Base-by-base conservation (phyloP, 2,888 invertebrate genomes). In the Lycia hirtaria region DNA sequence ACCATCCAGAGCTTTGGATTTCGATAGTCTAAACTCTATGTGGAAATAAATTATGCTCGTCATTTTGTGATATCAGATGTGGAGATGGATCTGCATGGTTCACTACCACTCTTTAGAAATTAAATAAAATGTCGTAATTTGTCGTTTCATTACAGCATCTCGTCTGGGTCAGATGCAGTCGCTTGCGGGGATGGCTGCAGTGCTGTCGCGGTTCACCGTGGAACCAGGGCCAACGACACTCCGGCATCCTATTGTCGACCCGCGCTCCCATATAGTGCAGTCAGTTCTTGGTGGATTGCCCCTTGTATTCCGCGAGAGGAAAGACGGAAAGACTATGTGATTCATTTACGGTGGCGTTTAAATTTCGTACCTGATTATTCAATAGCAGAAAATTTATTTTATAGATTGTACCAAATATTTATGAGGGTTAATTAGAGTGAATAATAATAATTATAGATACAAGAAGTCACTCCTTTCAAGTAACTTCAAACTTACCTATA, bases 121-220 rank as follows among this genome's bases (percentile, higher is more conserved):
- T 30, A 30, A 10, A n/a, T 10, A 30, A 30, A 30, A 30, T 30
- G 7, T 30, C 4, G 0, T 30, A 5, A 4, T n/a, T 30, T 12
- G 12, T 26, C 9, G 4, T 5, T 32, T 37, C 7, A 19, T 37
- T 37, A 10, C 37, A 37, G 37, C 37, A 80, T 79, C 75, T 58
- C 79, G 86, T 0, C 59, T 85, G 20, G 86, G 81, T 0, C 69
- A 73, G 53, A 83, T 85, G 86, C 86, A 85, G 74, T 85, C 86
- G 4, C 54, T 84, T 59, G 83, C 85, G 4, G 85, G 85, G 0
- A 67, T 85, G 54, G 85, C 85, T 19, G 83, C 86, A 15, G 69
- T 85, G 32, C 70, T 85, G 64, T 62, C 78, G 19, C 69, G 62
- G 52, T 81, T 37, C 37, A 10, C 19, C 4, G 17, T 37, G 19